Percentiles rank a stretch among this genome's conserved stretches.
These are phyloP conservation scores for Hydrophis major DNA, from an alignment of 2,797 vertebrate genomes.

Conservation along the genomic window DNA sequence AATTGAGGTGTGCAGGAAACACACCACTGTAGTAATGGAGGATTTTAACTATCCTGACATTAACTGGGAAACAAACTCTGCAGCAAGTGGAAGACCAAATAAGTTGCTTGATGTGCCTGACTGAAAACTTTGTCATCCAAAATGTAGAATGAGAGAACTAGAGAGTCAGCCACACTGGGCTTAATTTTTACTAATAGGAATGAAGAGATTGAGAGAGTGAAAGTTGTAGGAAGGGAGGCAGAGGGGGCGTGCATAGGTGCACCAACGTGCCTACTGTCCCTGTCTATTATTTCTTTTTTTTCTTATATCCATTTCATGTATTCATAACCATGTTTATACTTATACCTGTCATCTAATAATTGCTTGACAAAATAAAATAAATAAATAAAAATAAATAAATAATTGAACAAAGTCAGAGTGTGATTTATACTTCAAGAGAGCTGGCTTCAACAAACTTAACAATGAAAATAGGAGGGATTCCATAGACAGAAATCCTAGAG, in stretches of 20 bases:
- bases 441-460: neutral
- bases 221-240: neutral
- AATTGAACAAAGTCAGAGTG: neutral
- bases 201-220: neutral
- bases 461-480: neutral
- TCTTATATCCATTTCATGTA: no score
- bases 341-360: no score
- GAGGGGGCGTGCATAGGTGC: no score
- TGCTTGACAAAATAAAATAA: no score
- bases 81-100: neutral
- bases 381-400: no score
- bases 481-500: neutral
- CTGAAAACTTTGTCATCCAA: neutral
- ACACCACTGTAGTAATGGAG: neutral
- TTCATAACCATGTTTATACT: no score
- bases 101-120: neutral
- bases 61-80: neutral
- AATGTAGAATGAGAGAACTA: neutral
- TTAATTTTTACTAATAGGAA: neutral
- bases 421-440: neutral
- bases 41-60: neutral
- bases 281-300: no score
- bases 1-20: neutral
- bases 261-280: no score
- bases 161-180: neutral